Base-by-base conservation (phyloP, 2,113 vertebrate genomes). In the Rhadina sibilatrix region DNA sequence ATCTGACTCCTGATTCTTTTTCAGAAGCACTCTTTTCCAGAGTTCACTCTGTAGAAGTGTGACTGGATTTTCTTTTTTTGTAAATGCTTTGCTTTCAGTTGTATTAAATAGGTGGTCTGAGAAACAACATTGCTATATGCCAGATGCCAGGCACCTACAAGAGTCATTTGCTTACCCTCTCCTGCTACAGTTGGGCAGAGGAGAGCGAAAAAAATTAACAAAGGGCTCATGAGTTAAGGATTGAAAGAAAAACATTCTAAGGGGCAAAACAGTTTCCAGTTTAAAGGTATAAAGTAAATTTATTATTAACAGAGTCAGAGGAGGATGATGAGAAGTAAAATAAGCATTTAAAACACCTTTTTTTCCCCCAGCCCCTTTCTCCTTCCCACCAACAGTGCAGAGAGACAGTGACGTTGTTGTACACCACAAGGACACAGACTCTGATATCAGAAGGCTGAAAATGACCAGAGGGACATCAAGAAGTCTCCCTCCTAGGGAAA, bases 341-440 rank as follows among this genome's bases (percentile, higher is more conserved):
- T 4, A 27, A 52, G 46, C 30, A 37, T 33, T 78, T n/a, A 13
- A 40, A 78, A 13, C 13, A 17, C 7, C 30, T 6, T 59, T 42
- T 40, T 64, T 10, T 3, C 6, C 10, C 4, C 8, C 30, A 17
- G 14, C 23, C 17, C 4, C 1, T 61, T 23, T 5, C 11, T 63
- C 8, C 8, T 42, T 78, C 47, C 37, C 47, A 42, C 18, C 0
- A 0, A 17, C 46, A 77, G 17, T 11, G 5, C 27, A 49, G 44
- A 16, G 28, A 60, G 44, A 37, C 12, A 49, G 22, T 40, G 10
- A 38, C 37, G 37, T 10, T 38, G 37, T 38, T 38, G 37, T 38
- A 38, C 37, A 38, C 37, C 37, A 38, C 37, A 38, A 38, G 37
- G 37, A 40, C 40, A 40, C 40, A 40, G 40, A 40, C 40, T 40